Conservation (phyloP, 2,797 vertebrate genomes). For the Tauraco hartlaubi region DNA sequence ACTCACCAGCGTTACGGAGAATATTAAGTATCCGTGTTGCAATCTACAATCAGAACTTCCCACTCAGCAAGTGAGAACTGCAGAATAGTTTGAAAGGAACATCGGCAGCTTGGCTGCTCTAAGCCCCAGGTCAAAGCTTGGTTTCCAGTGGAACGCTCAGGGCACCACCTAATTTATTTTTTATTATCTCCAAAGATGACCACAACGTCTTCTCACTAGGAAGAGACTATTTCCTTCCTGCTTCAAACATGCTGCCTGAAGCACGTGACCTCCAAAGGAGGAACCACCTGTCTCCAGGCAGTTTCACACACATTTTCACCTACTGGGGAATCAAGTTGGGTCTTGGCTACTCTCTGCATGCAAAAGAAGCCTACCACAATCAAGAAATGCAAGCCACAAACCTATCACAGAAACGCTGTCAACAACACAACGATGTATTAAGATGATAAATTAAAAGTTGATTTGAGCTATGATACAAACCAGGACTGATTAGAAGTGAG, state of each 20-base stretch:
- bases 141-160: neutral
- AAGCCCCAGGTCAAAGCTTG: neutral
- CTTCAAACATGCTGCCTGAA: neutral
- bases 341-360: neutral
- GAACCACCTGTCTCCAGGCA: neutral
- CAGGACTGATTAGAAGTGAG: neutral
- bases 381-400: neutral
- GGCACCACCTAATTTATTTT: neutral
- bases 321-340: neutral
- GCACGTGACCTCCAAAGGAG: fast-evolving
- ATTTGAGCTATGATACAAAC: neutral
- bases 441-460: neutral
- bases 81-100: neutral
- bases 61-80: neutral
- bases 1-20: neutral
- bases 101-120: neutral
- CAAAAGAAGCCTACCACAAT: neutral
- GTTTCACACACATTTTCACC: neutral
- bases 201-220: fast-evolving
- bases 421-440: neutral
- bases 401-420: fast-evolving
- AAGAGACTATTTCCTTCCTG: neutral
- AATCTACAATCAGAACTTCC: neutral
- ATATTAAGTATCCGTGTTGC: neutral
- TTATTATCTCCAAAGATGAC: neutral